A percentile compares a stretch with the other conserved stretches of the same genome.
These are phyloP conservation scores for Caranx melampygus DNA, from an alignment of 2,113 vertebrate genomes.

Conservation along the genomic window DNA sequence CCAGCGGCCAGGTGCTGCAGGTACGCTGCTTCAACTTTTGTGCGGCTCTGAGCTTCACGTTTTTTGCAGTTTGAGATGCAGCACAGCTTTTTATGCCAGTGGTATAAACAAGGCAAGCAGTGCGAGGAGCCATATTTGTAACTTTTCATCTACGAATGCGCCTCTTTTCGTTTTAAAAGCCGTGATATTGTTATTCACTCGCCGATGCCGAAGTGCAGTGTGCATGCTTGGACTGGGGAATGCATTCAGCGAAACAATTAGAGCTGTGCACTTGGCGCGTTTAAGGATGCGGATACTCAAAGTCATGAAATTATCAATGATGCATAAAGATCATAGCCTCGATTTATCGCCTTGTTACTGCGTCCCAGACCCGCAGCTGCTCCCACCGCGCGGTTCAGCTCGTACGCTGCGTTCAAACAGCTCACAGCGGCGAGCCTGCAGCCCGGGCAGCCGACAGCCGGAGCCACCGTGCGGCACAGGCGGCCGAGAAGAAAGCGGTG, in stretches of 20 bases:
- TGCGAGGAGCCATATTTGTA: conserved; percentile 94
- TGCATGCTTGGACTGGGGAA: conserved; percentile 9
- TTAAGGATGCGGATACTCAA: conserved; percentile 58
- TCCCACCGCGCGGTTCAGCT: background rate
- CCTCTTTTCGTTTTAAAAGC: conserved; percentile 79
- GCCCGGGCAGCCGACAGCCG: conserved; percentile 5
- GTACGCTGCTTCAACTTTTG: conserved; percentile 65
- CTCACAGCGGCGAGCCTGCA: conserved; percentile 21
- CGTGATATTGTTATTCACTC: background rate
- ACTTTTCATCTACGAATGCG: conserved; percentile 93
- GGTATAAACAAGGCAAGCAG: conserved; percentile 87
- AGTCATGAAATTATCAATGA: conserved; percentile 61
- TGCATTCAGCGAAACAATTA: background rate
- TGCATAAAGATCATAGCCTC: conserved; percentile 48
- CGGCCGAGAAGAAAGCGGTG: conserved; percentile 49
- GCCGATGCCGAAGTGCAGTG: background rate
- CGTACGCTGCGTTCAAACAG: conserved; percentile 16
- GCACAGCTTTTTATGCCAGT: conserved; percentile 56
- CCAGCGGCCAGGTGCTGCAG: conserved; percentile 39
- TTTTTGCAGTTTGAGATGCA: conserved; percentile 63
- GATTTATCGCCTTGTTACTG: background rate
- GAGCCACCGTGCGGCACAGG: conserved; percentile 54
- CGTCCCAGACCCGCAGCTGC: background rate
- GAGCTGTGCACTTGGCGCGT: conserved; percentile 56
- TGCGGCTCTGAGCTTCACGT: conserved; percentile 31